Base-by-base conservation (phyloP, 2,888 invertebrate species). In the Sialis fuliginosa region DNA sequence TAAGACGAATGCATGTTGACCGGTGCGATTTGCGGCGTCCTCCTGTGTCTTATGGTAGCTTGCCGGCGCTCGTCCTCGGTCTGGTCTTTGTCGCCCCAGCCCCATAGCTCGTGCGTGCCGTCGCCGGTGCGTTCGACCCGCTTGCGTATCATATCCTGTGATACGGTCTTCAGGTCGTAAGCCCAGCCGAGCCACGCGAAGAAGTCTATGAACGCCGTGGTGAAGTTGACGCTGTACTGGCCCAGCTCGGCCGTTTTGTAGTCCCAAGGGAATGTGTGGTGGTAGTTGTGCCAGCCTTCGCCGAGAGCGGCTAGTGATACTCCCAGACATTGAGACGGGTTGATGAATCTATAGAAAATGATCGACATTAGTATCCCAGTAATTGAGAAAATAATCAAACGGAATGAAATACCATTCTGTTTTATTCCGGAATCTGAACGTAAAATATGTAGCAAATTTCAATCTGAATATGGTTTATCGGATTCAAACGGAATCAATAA, bases 241-340 rank as follows among this genome's bases (percentile, higher is more conserved):
- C 85, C 85, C 37, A 83, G 71, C 60, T 88, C 88, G 10, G 84
- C 79, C 4, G 87, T 81, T 58, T 83, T 80, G 70, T 88, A 88
- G 59, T 88, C 87, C 78, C 83, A 84, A 6, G 88, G 88, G 70
- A 87, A 88, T 0, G 74, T 71, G 66, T 89, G 89, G 59, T 89
- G 89, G 63, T 86, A 89, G 63, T 89, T 88, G 64, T 89, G 88
- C 78, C 82, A 89, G 1, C 88, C 88, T 61, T 85, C 84, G 1
- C 84, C 85, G 46, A 81, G 63, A 0, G 81, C 77, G 53, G 79
- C 66, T 0, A 82, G 51, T 0, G 84, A 69, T 0, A 87, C 85
- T 1, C 71, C 65, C 32, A 71, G 62, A 58, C 84, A 86, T 60
- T 88, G 77, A 0, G 79, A 65, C 0, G 88, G 85, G 57, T 78